phyloP scores from a whole-genome alignment of 1,140 invertebrate genomes.

The Brachionus calyciflorus region DNA sequence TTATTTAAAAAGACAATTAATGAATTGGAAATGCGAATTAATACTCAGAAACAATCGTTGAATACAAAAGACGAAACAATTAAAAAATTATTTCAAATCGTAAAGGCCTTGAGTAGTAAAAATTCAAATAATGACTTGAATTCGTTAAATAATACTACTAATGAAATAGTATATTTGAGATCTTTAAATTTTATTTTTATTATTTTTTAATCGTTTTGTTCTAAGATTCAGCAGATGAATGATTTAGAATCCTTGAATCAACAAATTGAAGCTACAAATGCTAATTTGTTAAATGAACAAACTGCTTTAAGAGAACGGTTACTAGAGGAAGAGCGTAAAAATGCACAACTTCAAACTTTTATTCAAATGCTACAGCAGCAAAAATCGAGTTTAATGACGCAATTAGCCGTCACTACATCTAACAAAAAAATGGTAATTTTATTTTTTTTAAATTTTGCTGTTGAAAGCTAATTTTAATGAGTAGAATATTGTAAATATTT shows the following conservation, averaged over 20 bases:
- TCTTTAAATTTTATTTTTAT: background rate
- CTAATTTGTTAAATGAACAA: background rate
- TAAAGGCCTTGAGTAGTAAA: constrained; percentile 71
- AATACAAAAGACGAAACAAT: constrained; percentile 93
- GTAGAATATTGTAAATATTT: too few species aligned
- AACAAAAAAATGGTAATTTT: background rate
- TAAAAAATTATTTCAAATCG: constrained; percentile 96
- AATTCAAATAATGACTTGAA: background rate
- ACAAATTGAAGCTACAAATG: constrained; percentile 16
- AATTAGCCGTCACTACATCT: background rate
- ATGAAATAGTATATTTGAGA: background rate
- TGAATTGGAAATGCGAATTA: constrained; percentile 87
- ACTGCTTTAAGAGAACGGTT: constrained; percentile 2
- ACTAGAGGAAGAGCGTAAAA: constrained; percentile 17
- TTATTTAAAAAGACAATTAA: constrained; percentile 68
- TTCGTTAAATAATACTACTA: background rate
- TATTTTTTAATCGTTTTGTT: background rate
- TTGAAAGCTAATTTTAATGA: too few species aligned
- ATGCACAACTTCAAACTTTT: background rate
- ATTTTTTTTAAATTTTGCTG: too few species aligned
- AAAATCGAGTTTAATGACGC: constrained; percentile 3
- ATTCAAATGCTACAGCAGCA: background rate
- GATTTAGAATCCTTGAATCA: background rate
- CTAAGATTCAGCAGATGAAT: constrained; percentile 19
- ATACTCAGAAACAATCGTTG: constrained; percentile 94